Percentiles rank a stretch among this genome's conserved stretches.
These are phyloP conservation scores for Bombus haemorrhoidalis DNA, from an alignment of 1,140 invertebrate species.

Conservation along the genomic window DNA sequence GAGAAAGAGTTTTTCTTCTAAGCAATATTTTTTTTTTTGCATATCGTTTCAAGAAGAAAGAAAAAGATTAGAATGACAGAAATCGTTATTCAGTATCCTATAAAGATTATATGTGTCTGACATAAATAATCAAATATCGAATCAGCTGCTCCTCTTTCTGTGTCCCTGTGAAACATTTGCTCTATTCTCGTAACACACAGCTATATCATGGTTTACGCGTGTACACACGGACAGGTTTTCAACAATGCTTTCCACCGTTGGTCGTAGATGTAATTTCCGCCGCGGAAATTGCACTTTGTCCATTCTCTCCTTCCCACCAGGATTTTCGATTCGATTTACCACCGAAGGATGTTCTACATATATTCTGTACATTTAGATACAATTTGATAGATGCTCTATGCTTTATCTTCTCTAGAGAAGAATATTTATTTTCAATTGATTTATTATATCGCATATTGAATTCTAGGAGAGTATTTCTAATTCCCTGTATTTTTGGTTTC, in stretches of 20 bases:
- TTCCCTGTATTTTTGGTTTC: neutral
- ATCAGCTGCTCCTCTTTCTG: neutral
- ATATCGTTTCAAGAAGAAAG: too few relatives aligned
- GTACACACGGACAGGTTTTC: constrained; percentile 3
- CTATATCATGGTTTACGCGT: neutral
- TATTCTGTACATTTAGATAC: neutral
- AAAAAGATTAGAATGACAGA: too few relatives aligned
- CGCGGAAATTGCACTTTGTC: constrained; percentile 46
- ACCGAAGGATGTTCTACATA: constrained; percentile 10
- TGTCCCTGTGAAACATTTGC: neutral
- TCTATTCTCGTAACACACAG: neutral
- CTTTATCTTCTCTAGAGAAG: neutral
- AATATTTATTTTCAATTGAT: neutral
- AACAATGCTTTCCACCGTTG: constrained; percentile 22
- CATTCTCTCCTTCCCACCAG: constrained; percentile 17
- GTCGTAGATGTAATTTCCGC: constrained; percentile 53
- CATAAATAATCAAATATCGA: constrained; percentile 10
- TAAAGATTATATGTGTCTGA: neutral
- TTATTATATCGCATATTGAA: neutral
- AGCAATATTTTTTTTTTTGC: too few relatives aligned
- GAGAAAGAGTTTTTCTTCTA: too few relatives aligned
- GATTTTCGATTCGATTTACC: constrained; percentile 40
- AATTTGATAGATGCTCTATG: too few relatives aligned
- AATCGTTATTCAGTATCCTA: too few relatives aligned
- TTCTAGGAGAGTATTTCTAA: neutral